Base-by-base conservation (phyloP, 1,140 invertebrate genomes). In the Frieseomelitta varia region DNA sequence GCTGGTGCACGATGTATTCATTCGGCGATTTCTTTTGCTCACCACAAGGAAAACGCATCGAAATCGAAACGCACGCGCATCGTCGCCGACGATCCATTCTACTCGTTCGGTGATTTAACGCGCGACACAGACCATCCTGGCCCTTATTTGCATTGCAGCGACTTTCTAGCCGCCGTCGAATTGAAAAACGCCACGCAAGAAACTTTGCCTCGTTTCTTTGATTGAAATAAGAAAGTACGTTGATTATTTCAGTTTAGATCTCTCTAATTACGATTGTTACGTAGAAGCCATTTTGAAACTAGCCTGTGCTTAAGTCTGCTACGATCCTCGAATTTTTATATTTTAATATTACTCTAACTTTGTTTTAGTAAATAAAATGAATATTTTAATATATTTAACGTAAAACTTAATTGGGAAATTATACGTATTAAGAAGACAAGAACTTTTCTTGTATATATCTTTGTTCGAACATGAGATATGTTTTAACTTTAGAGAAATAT, bases 111-210 rank as follows among this genome's bases (percentile, higher is more conserved):
- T 58, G 14, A 77, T 77, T 84, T 56, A 74, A 73, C 81, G 30
- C 30, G 30, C 30, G 2, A 30, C 2, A 67, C 39, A 56, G 47
- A 19, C 21, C 34, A 17, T 63, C 71, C 73, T 63, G 17, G 58
- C 39, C 24, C 27, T 15, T 67, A 87, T 86, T 56, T 68, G 61
- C 63, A 87, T 77, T 27, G 30, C 30, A 12, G 8, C 8, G 58
- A 34, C 67, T 80, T 88, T 87, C 69, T 82, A 86, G 30, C 12
- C 17, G 2, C 8, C 51, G 27, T 34, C 30, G 53, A 30, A 4
- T 51, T n/a, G 55, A 56, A 55, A 30, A 56, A 74, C n/a, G 47
- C 19, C n/a, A 10, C 24, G 14, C 78, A 21, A 24, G 47, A 74
- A 24, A 63, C 4, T 61, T 72, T n/a, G 27, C 71, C 24, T 72